Conservation (phyloP, 2,797 vertebrate genomes). For the Peromyscus aztecus region DNA sequence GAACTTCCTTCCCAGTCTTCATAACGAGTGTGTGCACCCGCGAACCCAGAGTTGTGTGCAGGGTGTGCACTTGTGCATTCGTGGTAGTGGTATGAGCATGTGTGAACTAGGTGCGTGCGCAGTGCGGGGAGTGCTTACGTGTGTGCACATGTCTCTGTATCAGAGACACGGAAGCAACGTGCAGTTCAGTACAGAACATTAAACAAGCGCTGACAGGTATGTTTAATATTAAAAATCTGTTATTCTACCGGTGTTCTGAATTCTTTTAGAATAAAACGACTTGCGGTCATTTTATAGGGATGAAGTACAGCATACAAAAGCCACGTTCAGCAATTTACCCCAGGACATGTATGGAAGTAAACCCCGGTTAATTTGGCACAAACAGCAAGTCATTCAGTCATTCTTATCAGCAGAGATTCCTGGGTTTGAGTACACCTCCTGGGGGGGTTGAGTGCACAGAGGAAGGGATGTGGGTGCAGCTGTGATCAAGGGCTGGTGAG, state of each 20-base stretch:
- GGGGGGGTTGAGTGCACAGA: neutral
- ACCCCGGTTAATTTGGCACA: neutral
- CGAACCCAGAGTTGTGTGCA: neutral
- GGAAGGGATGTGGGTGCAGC: neutral
- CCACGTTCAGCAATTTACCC: neutral
- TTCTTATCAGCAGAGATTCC: neutral
- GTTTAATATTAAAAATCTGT: conserved; percentile 40
- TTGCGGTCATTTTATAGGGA: neutral
- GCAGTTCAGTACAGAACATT: neutral
- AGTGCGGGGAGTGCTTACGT: neutral
- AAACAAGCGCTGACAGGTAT: conserved; percentile 21
- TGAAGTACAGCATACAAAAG: neutral
- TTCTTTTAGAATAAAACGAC: neutral
- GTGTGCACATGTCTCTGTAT: neutral
- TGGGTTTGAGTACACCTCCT: neutral
- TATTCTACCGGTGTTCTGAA: neutral
- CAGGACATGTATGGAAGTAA: neutral
- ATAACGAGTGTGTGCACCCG: no score
- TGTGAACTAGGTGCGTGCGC: neutral
- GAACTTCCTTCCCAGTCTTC: neutral
- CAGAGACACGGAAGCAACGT: neutral
- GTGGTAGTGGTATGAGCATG: no score
- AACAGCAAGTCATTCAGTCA: neutral
- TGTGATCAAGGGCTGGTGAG: neutral
- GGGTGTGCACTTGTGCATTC: neutral